A percentile compares a stretch with the other conserved stretches of the same genome.
These are phyloP conservation scores for Erebia aethiops DNA, from an alignment of 2,888 invertebrate genomes.

Conservation along the genomic window DNA sequence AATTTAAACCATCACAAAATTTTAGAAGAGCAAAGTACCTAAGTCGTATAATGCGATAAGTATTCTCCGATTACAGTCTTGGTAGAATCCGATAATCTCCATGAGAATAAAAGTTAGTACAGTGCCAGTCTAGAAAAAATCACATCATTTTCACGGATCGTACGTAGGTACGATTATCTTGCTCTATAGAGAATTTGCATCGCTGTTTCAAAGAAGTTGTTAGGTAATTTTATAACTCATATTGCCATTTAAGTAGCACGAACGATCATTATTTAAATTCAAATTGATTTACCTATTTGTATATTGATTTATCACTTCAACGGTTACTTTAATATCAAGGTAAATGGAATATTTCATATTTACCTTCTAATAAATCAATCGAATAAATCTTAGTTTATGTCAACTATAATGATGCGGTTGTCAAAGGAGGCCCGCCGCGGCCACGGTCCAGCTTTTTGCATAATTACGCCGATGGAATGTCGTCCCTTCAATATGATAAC, in stretches of 20 bases:
- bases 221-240: slow-evolving; percentile 6
- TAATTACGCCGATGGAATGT: slow-evolving; percentile 78
- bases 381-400: slow-evolving; percentile 78
- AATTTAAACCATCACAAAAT: neutral
- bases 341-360: slow-evolving; percentile 64
- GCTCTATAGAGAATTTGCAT: neutral
- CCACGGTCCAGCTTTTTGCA: slow-evolving; percentile 80
- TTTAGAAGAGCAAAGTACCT: neutral
- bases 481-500: slow-evolving; percentile 78
- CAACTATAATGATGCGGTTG: slow-evolving; percentile 78
- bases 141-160: neutral
- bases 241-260: slow-evolving; percentile 35
- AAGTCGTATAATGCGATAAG: neutral
- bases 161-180: neutral
- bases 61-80: neutral
- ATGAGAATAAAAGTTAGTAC: neutral
- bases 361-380: slow-evolving; percentile 68
- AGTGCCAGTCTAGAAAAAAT: neutral
- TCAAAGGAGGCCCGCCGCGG: slow-evolving; percentile 76
- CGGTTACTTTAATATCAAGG: slow-evolving; percentile 43
- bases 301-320: slow-evolving; percentile 42
- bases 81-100: neutral
- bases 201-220: too few species aligned
- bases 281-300: slow-evolving; percentile 31
- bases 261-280: slow-evolving; percentile 36